Base-by-base conservation (phyloP, 2,113 vertebrate species). In the Gavia stellata region DNA sequence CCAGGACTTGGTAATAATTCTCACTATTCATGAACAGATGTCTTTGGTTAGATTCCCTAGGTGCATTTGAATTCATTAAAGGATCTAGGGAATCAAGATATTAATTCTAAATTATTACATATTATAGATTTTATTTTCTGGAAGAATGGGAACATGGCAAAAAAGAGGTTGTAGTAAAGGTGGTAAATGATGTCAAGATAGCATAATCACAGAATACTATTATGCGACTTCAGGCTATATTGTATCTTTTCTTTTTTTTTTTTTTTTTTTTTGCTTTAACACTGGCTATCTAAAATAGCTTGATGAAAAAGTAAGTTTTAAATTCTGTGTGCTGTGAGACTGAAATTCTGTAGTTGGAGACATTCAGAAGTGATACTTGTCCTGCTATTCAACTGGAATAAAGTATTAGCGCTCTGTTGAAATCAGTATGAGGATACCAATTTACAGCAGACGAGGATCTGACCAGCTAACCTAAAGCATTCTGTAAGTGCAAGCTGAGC, bases 1-100 rank as follows among this genome's bases (percentile, higher is more conserved):
- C 96, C 96, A 97, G 98, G 98, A 97, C 92, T 96, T 98, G 96
- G 97, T 98, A 98, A 98, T 98, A 98, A 98, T 98, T 98, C 98
- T 97, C 91, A 97, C 98, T 98, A 98, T 98, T 98, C 98, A 98
- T 98, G 98, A 98, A 98, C 98, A 98, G 98, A 98, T 98, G 98
- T 97, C 97, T 98, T 97, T 98, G 98, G 97, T 98, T 97, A 97
- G 97, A 98, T 97, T 97, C 98, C 97, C 98, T 97, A 97, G 97
- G 98, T 97, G 97, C 96, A 97, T 97, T 80, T 97, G 97, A 98
- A 98, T 98, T 98, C 98, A 98, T 98, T 98, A 98, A 97, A 98
- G 97, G 97, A 98, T 97, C 98, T 96, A 90, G 98, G 97, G 98
- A 98, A 98, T 98, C 97, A 92, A 97, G 96, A 95, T 98, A 98